Base-by-base conservation (phyloP, 2,797 vertebrate species). In the Lindbergichthys nudifrons region DNA sequence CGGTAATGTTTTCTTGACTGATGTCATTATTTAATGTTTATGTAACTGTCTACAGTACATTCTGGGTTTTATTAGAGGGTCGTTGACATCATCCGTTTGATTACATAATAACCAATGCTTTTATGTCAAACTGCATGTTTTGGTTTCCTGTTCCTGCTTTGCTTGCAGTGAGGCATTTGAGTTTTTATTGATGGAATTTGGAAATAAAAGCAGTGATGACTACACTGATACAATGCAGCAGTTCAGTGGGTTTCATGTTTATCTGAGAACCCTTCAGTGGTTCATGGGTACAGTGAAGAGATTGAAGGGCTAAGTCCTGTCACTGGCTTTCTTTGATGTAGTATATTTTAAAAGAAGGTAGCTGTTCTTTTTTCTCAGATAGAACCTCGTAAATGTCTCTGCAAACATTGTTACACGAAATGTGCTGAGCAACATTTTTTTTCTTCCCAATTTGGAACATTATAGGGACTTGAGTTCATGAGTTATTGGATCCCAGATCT, bases 1-100 rank as follows among this genome's bases (percentile, higher is more conserved):
- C 57, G n/a, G 72, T 48, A 69, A 77, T 85, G 83, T 82, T 82
- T 79, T 73, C 61, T 64, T 26, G 75, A 75, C 67, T 87, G 83
- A 83, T 79, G 82, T 88, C 84, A 76, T 78, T 26, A 69, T 66
- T 79, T 70, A 41, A 64, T 62, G 79, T 81, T 78, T 73, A 63
- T 62, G 13, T 52, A 63, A 70, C 42, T 12, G 59, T 69, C 76
- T 47, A 36, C 8, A 36, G 67, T 52, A 58, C 45, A 58, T 65
- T 67, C 64, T 75, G 60, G 68, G 32, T 79, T 82, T 70, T 79
- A 77, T 79, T 75, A 74, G 75, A 73, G 52, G 14, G 16, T 21
- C 43, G 16, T 30, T 57, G 65, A 81, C 79, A 46, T 86, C 82
- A 73, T 57, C 43, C 0, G 12, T 62, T 19, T 12, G 53, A 43